phyloP scores from a whole-genome alignment of 2,797 vertebrate genomes.

The Tokudaia muenninki region DNA sequence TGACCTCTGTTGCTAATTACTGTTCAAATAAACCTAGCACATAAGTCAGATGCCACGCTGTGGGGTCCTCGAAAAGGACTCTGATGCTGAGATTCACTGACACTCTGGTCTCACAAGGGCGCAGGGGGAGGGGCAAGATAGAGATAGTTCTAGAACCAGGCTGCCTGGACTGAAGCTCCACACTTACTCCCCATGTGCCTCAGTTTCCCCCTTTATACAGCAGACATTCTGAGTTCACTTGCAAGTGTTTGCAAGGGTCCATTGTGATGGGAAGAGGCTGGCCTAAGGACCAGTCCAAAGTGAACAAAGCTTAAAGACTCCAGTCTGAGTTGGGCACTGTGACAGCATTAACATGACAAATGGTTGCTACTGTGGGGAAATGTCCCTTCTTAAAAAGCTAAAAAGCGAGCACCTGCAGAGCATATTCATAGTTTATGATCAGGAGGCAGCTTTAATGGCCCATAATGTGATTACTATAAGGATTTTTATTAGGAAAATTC shows the following conservation, averaged over 20 bases:
- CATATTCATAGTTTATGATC: constrained; percentile 81
- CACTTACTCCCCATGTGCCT: background rate
- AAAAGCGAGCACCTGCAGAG: constrained; percentile 68
- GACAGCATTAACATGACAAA: constrained; percentile 42
- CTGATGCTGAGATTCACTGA: background rate
- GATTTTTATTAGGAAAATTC: constrained; percentile 86
- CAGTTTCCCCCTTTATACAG: constrained; percentile 52
- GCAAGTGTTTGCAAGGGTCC: background rate
- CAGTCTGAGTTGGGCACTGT: rapidly evolving
- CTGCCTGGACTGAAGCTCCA: background rate
- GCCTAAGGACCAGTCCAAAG: rapidly evolving
- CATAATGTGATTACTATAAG: constrained; percentile 85
- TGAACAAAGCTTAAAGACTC: background rate
- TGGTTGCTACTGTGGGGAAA: constrained; percentile 31
- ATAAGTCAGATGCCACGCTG: rapidly evolving
- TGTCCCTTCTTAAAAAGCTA: constrained; percentile 63
- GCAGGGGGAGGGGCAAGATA: background rate
- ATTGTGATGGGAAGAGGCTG: no score
- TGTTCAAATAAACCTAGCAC: background rate
- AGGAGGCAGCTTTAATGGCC: constrained; percentile 84
- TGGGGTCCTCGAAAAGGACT: background rate
- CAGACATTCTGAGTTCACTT: background rate
- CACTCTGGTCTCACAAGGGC: background rate
- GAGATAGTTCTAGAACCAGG: background rate
- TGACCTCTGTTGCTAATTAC: rapidly evolving